phyloP scores from a whole-genome alignment of 2,888 invertebrate genomes.

The Xiphydria camelus region DNA sequence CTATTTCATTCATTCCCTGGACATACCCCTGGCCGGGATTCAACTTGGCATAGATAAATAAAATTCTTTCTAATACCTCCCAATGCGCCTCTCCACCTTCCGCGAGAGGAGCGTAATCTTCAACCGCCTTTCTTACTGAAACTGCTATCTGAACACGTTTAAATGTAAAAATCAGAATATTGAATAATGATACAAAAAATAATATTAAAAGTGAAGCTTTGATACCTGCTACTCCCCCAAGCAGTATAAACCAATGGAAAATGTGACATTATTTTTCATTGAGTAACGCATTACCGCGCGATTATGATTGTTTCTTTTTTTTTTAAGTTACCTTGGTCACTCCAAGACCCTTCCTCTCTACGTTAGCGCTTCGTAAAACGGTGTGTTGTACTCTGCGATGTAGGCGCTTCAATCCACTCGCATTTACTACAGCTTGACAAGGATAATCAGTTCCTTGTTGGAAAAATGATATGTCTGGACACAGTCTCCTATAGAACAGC shows the following conservation, averaged over 20 bases:
- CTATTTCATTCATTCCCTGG: constrained; percentile 99
- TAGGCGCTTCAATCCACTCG: constrained; percentile 79
- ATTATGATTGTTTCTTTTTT: neutral
- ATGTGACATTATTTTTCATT: neutral
- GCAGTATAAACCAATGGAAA: constrained; percentile 19
- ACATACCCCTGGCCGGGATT: constrained; percentile 97
- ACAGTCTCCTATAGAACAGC: constrained; percentile 66
- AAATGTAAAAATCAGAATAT: constrained; percentile 7
- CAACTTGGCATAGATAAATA: constrained; percentile 96
- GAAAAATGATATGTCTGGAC: constrained; percentile 97
- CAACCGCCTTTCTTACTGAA: constrained; percentile 74
- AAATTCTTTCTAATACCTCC: constrained; percentile 96
- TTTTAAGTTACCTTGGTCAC: constrained; percentile 86
- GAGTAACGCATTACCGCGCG: neutral
- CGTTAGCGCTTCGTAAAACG: constrained; percentile 82
- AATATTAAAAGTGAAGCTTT: neutral
- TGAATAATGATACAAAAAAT: constrained; percentile 8
- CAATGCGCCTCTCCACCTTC: constrained; percentile 96
- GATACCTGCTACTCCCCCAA: constrained; percentile 49
- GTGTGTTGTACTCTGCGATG: constrained; percentile 88
- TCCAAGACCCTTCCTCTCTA: constrained; percentile 85
- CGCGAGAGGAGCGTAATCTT: constrained; percentile 82
- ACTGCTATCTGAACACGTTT: constrained; percentile 64
- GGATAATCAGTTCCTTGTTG: constrained; percentile 93
- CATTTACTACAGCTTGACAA: constrained; percentile 77